Conservation (phyloP, 2,888 invertebrate genomes). For the Creontiades dilutus region DNA sequence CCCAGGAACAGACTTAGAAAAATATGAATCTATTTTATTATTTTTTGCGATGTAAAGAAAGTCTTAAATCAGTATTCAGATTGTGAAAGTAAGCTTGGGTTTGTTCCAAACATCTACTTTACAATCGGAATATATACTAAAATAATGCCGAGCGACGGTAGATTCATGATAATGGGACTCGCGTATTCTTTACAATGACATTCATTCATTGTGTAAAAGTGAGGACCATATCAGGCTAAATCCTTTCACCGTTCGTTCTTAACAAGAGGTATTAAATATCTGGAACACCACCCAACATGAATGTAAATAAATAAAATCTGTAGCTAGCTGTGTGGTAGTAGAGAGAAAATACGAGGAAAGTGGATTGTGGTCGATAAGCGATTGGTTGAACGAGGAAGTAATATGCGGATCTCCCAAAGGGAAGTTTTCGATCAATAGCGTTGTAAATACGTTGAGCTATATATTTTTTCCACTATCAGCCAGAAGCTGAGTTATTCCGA, state of each 20-base stretch:
- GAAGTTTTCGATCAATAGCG: constrained; percentile 25
- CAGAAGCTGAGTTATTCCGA: constrained; percentile 8
- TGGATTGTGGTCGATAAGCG: constrained; percentile 36
- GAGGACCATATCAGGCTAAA: neutral
- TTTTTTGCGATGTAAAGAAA: no score
- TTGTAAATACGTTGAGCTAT: neutral
- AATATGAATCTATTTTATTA: no score
- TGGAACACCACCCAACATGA: neutral
- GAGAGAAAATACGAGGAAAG: constrained; percentile 7
- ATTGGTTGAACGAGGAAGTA: constrained; percentile 29
- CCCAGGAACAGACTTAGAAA: no score
- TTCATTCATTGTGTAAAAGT: neutral
- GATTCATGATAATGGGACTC: neutral
- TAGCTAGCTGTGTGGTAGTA: neutral
- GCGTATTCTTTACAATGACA: neutral
- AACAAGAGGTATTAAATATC: neutral
- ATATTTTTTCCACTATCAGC: constrained; percentile 14
- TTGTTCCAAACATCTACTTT: constrained; percentile 29
- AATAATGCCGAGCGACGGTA: neutral
- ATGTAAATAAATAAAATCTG: neutral
- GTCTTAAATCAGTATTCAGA: no score
- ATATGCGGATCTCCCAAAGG: neutral
- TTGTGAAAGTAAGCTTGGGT: neutral
- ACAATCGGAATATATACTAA: neutral
- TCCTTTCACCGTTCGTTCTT: neutral